Base-by-base conservation (phyloP, 2,888 invertebrate species). In the Caenorhabditis doughertyi region DNA sequence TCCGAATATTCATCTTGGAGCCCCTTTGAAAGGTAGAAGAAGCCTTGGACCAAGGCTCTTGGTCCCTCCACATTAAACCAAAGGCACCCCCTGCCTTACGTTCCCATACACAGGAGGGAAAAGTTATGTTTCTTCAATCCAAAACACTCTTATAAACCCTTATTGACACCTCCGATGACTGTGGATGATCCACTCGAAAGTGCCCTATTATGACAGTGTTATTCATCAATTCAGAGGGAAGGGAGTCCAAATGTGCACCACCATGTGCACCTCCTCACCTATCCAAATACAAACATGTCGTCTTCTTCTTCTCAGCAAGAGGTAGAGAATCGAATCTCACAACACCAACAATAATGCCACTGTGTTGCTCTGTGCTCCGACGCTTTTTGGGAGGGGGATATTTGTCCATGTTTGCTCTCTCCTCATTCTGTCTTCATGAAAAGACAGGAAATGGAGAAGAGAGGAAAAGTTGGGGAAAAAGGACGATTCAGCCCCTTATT, bases 191-290 rank as follows among this genome's bases (percentile, higher is more conserved):
- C 53, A 60, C 53, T 62, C 35, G 16, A 62, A 74, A 64, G 62
- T 49, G 67, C 49, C 67, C 58, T 67, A 68, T 68, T 68, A 67
- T 67, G 67, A 68, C 67, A 76, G 56, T 58, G 76, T 76, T 74
- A 74, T 74, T 74, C 64, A 62, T 71, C 62, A 29, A 44, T 42
- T 44, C 44, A 13, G 13, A 4, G 49, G 18, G 42, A 42, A 16
- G 25, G 44, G 25, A 25, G 42, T 64, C 23, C 44, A 29, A 64
- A 64, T 64, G 29, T 21, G 13, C 55, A 51, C 18, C n/a, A n/a
- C n/a, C n/a, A 27, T 55, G 55, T 27, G 27, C 29, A 55, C 29
- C 49, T 8, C 25, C 51, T 16, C 8, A 25, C 3, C 44, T 9
- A 9, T 13, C 51, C 51, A 53, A 53, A n/a, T 27, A 27, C 55